phyloP scores from a whole-genome alignment of 2,113 vertebrate species.

The Embiotoca jacksoni region DNA sequence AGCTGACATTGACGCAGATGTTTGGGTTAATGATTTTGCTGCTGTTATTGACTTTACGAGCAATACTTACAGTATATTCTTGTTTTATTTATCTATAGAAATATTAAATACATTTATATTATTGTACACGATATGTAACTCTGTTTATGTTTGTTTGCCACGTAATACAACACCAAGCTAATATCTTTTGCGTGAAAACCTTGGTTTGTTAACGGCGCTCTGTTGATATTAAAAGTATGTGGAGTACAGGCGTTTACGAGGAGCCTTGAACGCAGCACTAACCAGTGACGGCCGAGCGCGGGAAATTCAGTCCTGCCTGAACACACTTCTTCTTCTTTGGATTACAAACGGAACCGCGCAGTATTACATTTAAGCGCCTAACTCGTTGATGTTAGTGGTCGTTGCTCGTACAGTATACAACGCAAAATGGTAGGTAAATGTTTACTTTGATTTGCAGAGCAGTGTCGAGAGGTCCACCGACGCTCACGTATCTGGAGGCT shows the following conservation, averaged over 20 bases:
- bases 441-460: neutral
- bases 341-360: neutral
- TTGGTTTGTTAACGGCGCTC: too few relatives aligned
- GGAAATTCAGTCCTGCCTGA: slow-evolving; percentile 53
- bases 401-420: neutral
- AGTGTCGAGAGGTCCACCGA: rapidly evolving
- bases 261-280: neutral
- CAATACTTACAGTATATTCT: too few relatives aligned
- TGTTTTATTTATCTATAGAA: too few relatives aligned
- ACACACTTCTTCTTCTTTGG: neutral
- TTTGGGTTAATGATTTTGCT: too few relatives aligned
- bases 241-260: slow-evolving; percentile 9
- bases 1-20: too few relatives aligned
- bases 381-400: neutral
- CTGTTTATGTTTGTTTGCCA: too few relatives aligned
- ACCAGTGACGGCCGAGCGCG: slow-evolving; percentile 38
- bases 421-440: slow-evolving; percentile 62
- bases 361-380: neutral
- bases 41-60: too few relatives aligned
- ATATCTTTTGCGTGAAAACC: too few relatives aligned
- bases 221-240: too few relatives aligned
- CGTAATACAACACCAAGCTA: too few relatives aligned
- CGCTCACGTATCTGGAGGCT: neutral
- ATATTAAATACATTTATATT: too few relatives aligned
- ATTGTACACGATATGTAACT: too few relatives aligned